A percentile compares a stretch with the other conserved stretches of the same genome.
Conservation (phyloP, 2,113 vertebrate species). For the Labeo rohita region DNA sequence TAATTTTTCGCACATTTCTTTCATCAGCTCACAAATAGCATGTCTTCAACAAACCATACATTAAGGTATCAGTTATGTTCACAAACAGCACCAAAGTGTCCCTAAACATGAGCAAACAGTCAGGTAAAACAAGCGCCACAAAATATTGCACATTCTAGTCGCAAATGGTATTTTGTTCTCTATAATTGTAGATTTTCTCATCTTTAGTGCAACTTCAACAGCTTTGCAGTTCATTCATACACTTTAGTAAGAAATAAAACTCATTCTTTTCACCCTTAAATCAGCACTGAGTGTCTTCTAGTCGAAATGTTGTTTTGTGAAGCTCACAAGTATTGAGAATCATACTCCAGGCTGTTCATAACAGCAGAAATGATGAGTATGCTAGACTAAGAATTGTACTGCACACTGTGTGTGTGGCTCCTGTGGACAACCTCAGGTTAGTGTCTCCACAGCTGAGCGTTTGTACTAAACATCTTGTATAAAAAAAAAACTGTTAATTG, state of each 20-base stretch:
- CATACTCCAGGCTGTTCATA: neutral
- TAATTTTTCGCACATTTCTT: neutral
- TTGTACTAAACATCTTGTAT: neutral
- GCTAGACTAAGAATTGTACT: neutral
- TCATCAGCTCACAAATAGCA: neutral
- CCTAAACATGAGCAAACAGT: neutral
- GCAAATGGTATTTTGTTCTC: neutral
- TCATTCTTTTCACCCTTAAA: neutral
- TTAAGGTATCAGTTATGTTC: neutral
- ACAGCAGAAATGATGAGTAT: neutral
- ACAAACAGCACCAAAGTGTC: neutral
- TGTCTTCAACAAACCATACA: neutral
- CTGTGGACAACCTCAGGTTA: neutral
- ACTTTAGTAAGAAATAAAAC: neutral
- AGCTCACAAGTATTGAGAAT: neutral
- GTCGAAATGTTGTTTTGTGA: neutral
- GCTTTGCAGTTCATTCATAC: neutral
- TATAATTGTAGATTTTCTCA: neutral
- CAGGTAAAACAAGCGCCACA: neutral
- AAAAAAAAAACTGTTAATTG: neutral
- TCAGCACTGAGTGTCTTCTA: neutral
- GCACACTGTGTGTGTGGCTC: neutral
- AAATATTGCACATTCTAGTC: neutral
- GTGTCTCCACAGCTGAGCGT: neutral
- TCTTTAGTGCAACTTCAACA: neutral